phyloP scores from a whole-genome alignment of 2,888 invertebrate genomes.

The Mythimna loreyi region DNA sequence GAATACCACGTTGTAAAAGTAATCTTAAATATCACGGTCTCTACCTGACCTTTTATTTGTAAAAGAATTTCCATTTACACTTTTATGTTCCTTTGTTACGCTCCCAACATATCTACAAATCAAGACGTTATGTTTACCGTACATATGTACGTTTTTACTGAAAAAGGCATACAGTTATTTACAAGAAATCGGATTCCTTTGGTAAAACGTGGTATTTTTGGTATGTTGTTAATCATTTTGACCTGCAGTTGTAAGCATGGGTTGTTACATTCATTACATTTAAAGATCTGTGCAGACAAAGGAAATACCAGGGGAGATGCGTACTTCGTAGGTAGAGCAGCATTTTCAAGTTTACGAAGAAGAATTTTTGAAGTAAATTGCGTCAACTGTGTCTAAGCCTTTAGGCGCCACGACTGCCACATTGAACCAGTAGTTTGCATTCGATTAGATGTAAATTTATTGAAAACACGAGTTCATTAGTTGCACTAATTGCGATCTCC shows the following conservation, averaged over 20 bases:
- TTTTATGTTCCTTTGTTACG: conserved; percentile 72
- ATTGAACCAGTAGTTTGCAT: conserved; percentile 46
- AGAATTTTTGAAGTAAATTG: background rate
- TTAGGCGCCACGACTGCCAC: conserved; percentile 42
- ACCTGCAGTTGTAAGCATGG: conserved; percentile 19
- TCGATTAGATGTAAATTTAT: conserved; percentile 58
- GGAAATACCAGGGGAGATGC: conserved; percentile 9
- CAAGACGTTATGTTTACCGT: conserved; percentile 67
- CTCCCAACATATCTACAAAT: conserved; percentile 69
- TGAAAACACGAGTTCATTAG: conserved; percentile 60
- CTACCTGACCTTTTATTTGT: conserved; percentile 72
- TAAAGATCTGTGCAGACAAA: conserved; percentile 29
- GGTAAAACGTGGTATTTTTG: conserved; percentile 43
- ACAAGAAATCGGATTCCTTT: conserved; percentile 60
- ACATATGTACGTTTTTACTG: conserved; percentile 61
- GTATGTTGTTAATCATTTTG: conserved; percentile 51
- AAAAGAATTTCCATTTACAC: conserved; percentile 74
- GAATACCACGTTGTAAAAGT: conserved; percentile 66
- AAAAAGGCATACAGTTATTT: conserved; percentile 64
- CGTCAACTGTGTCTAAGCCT: conserved; percentile 33
- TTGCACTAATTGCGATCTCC: conserved; percentile 57
- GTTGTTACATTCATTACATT: conserved; percentile 33
- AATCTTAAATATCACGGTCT: conserved; percentile 75
- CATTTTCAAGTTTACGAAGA: background rate
- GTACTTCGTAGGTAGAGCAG: conserved; percentile 2